These are phyloP conservation scores for Drosophila melanogaster DNA, from an alignment of 1,140 invertebrate species.

Conservation along the genomic window Release_6_plus_ISO1_MT NT_033777.3:10991001-10991500, in stretches of 20 bases:
- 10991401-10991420: constrained; percentile 47
- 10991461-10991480: constrained; percentile 14
- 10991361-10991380: constrained; percentile 54
- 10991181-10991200: constrained; percentile 18
- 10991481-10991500: not conserved
- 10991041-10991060: constrained; percentile 59
- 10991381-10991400: constrained; percentile 66
- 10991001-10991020: constrained; percentile 15
- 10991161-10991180: constrained; percentile 62
- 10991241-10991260: constrained; percentile 78
- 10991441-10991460: constrained; percentile 28
- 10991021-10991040: constrained; percentile 15
- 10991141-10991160: constrained; percentile 65
- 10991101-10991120: constrained; percentile 9
- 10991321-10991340: constrained; percentile 15
- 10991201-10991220: constrained; percentile 22
- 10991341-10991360: constrained; percentile 74
- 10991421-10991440: not conserved
- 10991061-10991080: constrained; percentile 12
- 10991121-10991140: constrained; percentile 43
- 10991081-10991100: constrained; percentile 2
- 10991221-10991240: constrained; percentile 40
- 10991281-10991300: constrained; percentile 44
- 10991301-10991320: constrained; percentile 32
- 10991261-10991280: constrained; percentile 78